Evolutionary conservation across 2,113 vertebrate genomes (phyloP).

Genomic region (Theropithecus gelada): DNA sequence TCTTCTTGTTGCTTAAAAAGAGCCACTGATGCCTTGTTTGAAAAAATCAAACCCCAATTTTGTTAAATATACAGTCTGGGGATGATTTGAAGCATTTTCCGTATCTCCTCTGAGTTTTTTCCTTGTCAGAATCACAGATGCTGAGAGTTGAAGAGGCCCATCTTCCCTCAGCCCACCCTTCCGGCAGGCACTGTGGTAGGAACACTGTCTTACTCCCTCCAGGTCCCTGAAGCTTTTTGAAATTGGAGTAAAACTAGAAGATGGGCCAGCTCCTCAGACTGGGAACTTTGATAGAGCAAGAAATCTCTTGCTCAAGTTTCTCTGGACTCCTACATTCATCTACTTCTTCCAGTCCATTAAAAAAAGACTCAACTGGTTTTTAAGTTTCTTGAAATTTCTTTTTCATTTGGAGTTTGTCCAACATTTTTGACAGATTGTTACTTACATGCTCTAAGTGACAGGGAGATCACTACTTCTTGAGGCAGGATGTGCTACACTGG

Average conservation of each 20-base stretch:
- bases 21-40: conserved; percentile 67
- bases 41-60: conserved; percentile 62
- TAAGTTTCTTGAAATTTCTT: neutral
- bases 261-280: neutral
- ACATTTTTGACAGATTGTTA: neutral
- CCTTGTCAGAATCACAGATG: neutral
- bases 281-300: neutral
- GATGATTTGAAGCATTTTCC: conserved; percentile 44
- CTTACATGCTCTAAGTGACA: neutral
- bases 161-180: neutral
- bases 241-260: neutral
- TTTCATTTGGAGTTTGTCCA: neutral
- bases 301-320: neutral
- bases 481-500: neutral
- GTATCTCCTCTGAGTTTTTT: neutral
- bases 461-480: neutral
- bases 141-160: neutral
- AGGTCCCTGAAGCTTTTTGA: neutral
- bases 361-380: neutral
- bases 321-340: neutral
- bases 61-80: conserved; percentile 61
- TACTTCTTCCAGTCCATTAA: neutral
- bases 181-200: fast-evolving
- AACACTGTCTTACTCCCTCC: neutral
- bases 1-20: conserved; percentile 68